Percentiles rank a stretch among this genome's conserved stretches.
These are phyloP conservation scores for Pogonocherus hispidulus DNA, from an alignment of 2,888 invertebrate species.

Conservation along the genomic window DNA sequence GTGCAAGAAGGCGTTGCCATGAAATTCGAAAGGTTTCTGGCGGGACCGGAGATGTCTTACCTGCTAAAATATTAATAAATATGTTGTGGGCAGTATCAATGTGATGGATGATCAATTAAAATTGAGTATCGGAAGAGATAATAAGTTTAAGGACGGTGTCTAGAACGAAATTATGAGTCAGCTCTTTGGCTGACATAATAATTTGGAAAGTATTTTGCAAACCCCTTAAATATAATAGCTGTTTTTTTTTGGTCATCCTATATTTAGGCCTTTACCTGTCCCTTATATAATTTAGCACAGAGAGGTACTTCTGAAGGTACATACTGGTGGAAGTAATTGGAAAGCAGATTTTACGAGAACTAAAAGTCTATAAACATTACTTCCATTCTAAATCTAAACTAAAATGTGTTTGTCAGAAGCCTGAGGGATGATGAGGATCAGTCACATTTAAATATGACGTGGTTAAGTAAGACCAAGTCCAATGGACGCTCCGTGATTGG, in stretches of 20 bases:
- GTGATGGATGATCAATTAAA: slow-evolving; percentile 1
- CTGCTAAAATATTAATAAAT: slow-evolving; percentile 5
- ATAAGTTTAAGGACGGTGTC: background rate
- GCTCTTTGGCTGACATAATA: background rate
- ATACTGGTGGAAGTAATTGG: too few relatives aligned
- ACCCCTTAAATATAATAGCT: too few relatives aligned
- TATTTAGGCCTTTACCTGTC: background rate
- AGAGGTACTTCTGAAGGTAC: too few relatives aligned
- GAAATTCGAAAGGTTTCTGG: slow-evolving; percentile 8
- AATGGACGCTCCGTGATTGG: too few relatives aligned
- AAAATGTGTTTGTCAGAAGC: too few relatives aligned
- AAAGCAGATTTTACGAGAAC: too few relatives aligned
- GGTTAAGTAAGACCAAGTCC: too few relatives aligned
- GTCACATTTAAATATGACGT: too few relatives aligned
- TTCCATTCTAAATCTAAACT: too few relatives aligned
- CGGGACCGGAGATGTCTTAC: background rate
- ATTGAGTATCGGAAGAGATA: background rate
- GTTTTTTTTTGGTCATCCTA: background rate
- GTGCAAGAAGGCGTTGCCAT: background rate
- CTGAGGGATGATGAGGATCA: too few relatives aligned
- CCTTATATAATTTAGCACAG: too few relatives aligned
- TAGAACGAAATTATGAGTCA: slow-evolving; percentile 11
- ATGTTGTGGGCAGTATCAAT: background rate
- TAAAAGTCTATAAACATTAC: too few relatives aligned
- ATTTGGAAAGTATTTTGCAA: background rate